Percentiles rank a stretch among this genome's conserved stretches.
Conservation (phyloP, 2,888 invertebrate genomes). For the Melipona beecheii region DNA sequence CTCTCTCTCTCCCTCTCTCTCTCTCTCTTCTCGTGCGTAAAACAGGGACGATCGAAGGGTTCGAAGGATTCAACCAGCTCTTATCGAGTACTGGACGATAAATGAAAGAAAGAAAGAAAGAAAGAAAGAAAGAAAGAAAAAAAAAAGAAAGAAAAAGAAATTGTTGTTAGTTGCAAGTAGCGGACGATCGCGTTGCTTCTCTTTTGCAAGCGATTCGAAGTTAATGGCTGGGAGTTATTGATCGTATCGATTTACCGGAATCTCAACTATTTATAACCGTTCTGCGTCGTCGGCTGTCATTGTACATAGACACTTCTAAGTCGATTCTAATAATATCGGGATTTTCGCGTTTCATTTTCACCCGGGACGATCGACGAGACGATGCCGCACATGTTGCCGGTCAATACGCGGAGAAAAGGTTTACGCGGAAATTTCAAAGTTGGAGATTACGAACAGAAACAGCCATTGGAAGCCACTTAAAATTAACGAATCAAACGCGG, state of each 20-base stretch:
- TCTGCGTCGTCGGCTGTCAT: constrained; percentile 26
- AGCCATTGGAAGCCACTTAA: not conserved
- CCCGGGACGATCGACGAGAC: not conserved
- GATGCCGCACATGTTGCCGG: not conserved
- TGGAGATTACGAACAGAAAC: too few relatives aligned
- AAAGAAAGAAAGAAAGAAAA: not conserved
- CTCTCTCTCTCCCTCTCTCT: not conserved
- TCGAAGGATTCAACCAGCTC: not conserved
- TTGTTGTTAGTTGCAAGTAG: not conserved
- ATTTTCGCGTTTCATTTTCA: constrained; percentile 26
- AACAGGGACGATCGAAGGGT: not conserved
- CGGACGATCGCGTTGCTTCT: constrained; percentile 22
- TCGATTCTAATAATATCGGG: constrained; percentile 37
- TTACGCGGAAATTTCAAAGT: not conserved
- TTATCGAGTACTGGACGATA: not conserved
- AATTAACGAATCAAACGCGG: not conserved
- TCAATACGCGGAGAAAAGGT: not conserved
- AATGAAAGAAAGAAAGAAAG: not conserved
- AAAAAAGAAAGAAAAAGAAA: not conserved
- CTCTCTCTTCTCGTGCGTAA: too few relatives aligned
- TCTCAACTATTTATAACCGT: constrained; percentile 49
- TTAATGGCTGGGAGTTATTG: constrained; percentile 48
- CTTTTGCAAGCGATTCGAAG: constrained; percentile 34
- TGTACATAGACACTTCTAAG: constrained; percentile 21
- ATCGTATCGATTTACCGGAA: constrained; percentile 56